Base-by-base conservation (phyloP, 2,888 invertebrate species). In the Tipula helvola region DNA sequence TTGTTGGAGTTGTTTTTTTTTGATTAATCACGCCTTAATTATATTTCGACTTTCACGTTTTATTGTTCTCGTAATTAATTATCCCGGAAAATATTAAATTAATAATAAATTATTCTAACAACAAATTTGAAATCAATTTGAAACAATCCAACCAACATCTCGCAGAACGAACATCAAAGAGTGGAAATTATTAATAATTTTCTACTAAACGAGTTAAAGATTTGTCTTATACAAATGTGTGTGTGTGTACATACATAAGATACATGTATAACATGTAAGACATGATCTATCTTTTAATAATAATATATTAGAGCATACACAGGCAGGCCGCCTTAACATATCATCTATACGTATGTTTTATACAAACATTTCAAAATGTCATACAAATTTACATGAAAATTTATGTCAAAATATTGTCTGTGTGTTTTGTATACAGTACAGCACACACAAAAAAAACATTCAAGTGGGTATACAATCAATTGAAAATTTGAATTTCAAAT, bases 41-140 rank as follows among this genome's bases (percentile, higher is more conserved):
- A 71, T 71, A 71, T 71, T 71, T 71, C 71, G 71, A 71, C 71
- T 71, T 71, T 71, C 71, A 71, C 71, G 71, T 71, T 71, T 71
- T 71, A 71, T 71, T 71, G 71, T 71, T 71, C 71, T 71, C 28
- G 18, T 71, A 71, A 71, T 71, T 71, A 71, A 71, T 71, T 71
- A 71, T 28, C 71, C 71, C 71, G 71, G 71, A 71, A 71, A 71
- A 57, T 57, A 57, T 57, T 57, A 57, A 57, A 16, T 57, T 57
- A 71, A 71, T 71, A 71, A 71, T 52, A 71, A 71, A 28, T 71
- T 16, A 5, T 52, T 52, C 4, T 71, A 71, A 71, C 8, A 28
- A 71, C 71, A 71, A 71, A 71, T 71, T 71, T 52, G 52, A 52
- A 52, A 16, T 52, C 52, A 52, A 52, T 52, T 52, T 71, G 71